phyloP scores from a whole-genome alignment of 2,888 invertebrate species.

The Synergus gifuensis region DNA sequence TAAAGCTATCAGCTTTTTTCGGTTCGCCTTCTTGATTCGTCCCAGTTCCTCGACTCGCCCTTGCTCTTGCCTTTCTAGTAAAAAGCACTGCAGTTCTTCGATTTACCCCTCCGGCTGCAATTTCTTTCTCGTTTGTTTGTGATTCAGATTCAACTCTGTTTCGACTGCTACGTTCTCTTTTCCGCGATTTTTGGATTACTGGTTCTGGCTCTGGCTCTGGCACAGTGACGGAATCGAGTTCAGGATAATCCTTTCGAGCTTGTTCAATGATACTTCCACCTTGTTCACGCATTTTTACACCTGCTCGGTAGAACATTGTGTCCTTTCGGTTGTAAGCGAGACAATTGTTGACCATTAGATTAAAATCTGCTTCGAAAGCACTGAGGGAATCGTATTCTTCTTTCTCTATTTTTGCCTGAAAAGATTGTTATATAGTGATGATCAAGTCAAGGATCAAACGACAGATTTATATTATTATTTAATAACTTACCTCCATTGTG shows the following conservation, averaged over 20 bases:
- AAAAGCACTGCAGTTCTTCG: conserved; percentile 88
- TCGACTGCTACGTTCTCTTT: conserved; percentile 71
- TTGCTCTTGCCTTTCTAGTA: conserved; percentile 84
- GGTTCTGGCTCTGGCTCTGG: conserved; percentile 39
- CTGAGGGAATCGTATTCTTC: conserved; percentile 85
- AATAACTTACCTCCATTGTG: conserved; percentile 84
- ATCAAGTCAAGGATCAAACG: not conserved
- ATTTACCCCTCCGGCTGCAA: conserved; percentile 80
- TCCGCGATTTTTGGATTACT: conserved; percentile 68
- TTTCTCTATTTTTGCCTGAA: conserved; percentile 82
- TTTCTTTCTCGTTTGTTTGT: conserved; percentile 68
- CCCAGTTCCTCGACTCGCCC: conserved; percentile 77
- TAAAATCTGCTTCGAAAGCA: conserved; percentile 93
- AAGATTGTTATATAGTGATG: conserved; percentile 2
- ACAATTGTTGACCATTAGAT: conserved; percentile 97
- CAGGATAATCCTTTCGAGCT: conserved; percentile 84
- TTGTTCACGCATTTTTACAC: conserved; percentile 93
- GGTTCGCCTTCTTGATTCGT: conserved; percentile 62
- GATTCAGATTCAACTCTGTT: conserved; percentile 66
- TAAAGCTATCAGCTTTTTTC: conserved; percentile 75
- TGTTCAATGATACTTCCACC: conserved; percentile 89
- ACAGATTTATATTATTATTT: conserved; percentile 24
- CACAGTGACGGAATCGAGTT: conserved; percentile 61
- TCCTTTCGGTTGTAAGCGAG: conserved; percentile 96
- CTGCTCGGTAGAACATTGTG: conserved; percentile 95